phyloP scores from a whole-genome alignment of 2,888 invertebrate species.

The Synanthedon vespiformis region DNA sequence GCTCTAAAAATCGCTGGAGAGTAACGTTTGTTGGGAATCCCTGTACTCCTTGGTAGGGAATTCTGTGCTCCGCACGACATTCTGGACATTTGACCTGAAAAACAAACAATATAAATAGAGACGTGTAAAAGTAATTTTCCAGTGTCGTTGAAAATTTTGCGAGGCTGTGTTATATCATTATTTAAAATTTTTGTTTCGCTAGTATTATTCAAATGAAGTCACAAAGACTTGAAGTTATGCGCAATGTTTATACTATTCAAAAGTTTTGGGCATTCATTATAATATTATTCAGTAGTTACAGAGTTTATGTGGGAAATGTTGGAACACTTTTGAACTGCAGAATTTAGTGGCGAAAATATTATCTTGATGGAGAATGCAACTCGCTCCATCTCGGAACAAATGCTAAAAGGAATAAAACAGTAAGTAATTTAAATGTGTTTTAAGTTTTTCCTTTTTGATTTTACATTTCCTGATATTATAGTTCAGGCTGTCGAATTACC shows the following conservation, averaged over 20 bases:
- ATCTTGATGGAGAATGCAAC: neutral
- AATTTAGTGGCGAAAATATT: neutral
- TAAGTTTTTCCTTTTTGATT: no score
- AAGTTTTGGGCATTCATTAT: neutral
- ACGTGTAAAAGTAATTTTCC: no score
- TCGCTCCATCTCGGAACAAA: no score
- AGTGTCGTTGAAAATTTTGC: neutral
- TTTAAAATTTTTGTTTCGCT: neutral
- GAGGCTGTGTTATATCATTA: neutral
- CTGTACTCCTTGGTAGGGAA: constrained; percentile 94
- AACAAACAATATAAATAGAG: neutral
- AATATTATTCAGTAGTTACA: neutral
- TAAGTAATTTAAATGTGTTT: no score
- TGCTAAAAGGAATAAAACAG: no score
- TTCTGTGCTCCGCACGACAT: constrained; percentile 96
- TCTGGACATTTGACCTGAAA: constrained; percentile 95
- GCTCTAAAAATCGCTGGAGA: constrained; percentile 91
- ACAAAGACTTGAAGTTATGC: neutral
- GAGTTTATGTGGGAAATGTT: neutral
- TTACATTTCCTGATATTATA: no score
- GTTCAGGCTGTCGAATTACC: no score
- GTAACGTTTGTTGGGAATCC: constrained; percentile 97
- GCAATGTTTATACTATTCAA: neutral
- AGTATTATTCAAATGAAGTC: neutral
- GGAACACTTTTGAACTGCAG: neutral